Conservation (phyloP, 2,888 invertebrate species). For the Conops quadrifasciatus region DNA sequence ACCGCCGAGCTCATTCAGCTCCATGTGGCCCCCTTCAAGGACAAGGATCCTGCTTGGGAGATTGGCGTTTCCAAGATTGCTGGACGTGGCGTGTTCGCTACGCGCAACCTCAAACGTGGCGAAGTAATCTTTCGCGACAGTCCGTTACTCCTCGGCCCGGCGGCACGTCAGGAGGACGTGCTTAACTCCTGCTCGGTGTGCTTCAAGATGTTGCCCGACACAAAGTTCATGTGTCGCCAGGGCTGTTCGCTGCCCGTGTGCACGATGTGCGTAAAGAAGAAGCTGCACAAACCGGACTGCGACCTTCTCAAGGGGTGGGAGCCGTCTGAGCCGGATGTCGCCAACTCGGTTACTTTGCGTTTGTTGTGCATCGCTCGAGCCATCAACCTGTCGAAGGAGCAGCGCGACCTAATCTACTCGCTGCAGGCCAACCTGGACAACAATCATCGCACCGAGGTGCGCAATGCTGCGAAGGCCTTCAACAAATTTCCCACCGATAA, state of each 20-base stretch:
- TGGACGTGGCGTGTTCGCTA: conserved; percentile 78
- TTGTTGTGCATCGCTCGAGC: conserved; percentile 59
- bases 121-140: conserved; percentile 78
- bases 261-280: conserved; percentile 71
- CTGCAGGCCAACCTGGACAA: conserved; percentile 63
- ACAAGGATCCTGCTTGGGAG: conserved; percentile 68
- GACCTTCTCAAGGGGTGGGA: conserved; percentile 69
- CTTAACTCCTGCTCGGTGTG: conserved; percentile 73
- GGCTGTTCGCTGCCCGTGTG: conserved; percentile 78
- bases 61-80: conserved; percentile 71
- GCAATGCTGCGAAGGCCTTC: conserved; percentile 59
- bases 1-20: conserved; percentile 58
- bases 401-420: conserved; percentile 59
- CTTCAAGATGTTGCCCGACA: conserved; percentile 67
- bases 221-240: conserved; percentile 68
- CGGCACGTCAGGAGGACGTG: conserved; percentile 67
- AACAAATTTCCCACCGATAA: conserved; percentile 61
- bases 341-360: conserved; percentile 60
- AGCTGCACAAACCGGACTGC: conserved; percentile 73
- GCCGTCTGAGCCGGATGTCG: conserved; percentile 65
- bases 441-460: conserved; percentile 60
- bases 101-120: conserved; percentile 71
- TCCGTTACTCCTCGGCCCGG: conserved; percentile 76
- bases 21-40: conserved; percentile 60
- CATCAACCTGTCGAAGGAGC: conserved; percentile 58